Evolutionary conservation across 2,888 invertebrate genomes (phyloP).

Genomic region (Tetrapedia diversipes): DNA sequence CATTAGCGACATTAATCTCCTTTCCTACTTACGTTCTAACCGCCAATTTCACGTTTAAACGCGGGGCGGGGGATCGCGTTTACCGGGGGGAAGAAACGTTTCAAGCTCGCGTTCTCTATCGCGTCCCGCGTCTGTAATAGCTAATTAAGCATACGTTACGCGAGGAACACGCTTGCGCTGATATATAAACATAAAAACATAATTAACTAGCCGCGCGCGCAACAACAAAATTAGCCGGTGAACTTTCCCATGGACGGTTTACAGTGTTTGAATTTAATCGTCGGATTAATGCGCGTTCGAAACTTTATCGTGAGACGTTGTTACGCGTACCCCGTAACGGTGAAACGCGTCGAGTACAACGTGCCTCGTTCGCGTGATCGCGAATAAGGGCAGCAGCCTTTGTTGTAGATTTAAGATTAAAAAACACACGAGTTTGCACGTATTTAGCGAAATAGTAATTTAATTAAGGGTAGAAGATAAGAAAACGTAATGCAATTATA

Average conservation of each 20-base stretch:
- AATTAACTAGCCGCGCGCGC: background rate
- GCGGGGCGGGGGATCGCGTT: slow-evolving; percentile 12
- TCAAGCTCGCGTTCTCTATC: background rate
- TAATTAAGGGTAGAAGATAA: no score
- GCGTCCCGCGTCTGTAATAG: background rate
- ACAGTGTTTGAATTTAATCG: background rate
- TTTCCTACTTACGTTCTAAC: slow-evolving; percentile 68
- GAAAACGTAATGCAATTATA: no score
- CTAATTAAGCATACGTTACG: slow-evolving; percentile 28
- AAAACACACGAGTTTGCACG: no score
- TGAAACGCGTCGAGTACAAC: background rate
- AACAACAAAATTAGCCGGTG: slow-evolving; percentile 8
- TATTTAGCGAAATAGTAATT: no score
- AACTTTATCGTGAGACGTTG: background rate
- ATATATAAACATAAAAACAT: background rate
- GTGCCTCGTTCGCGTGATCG: no score
- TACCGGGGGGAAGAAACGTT: background rate
- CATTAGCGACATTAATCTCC: slow-evolving; percentile 69
- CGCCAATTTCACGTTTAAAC: slow-evolving; percentile 51
- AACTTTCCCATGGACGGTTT: slow-evolving; percentile 20
- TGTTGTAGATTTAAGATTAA: no score
- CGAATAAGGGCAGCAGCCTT: background rate
- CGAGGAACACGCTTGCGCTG: slow-evolving; percentile 25
- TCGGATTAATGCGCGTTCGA: background rate
- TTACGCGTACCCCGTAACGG: background rate